These are phyloP conservation scores for Sarcoramphus papa DNA, from an alignment of 2,797 vertebrate species.

Conservation along the genomic window DNA sequence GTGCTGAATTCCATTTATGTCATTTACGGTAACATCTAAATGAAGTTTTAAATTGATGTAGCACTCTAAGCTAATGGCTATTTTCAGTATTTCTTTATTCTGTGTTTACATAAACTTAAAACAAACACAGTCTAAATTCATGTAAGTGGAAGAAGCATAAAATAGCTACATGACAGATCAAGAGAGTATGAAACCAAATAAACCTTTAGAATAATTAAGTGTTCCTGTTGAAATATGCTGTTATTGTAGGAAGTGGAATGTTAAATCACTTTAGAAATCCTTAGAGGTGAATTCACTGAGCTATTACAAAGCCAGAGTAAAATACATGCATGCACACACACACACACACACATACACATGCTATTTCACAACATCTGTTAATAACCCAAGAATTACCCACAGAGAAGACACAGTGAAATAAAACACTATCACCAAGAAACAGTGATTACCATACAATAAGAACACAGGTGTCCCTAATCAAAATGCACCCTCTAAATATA, in stretches of 20 bases:
- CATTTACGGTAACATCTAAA: not conserved
- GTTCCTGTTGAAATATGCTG: not conserved
- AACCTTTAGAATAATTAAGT: constrained; percentile 24
- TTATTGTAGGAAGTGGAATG: constrained; percentile 23
- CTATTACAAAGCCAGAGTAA: not conserved
- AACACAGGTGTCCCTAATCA: not conserved
- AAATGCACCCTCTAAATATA: not conserved
- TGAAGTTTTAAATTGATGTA: not conserved
- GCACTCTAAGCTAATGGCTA: not conserved
- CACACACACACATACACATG: rapidly evolving
- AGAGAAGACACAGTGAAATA: not conserved
- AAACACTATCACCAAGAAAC: not conserved
- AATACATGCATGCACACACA: not conserved
- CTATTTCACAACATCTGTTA: not conserved
- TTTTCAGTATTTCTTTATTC: not conserved
- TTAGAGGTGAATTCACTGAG: not conserved
- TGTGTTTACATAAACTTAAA: constrained; percentile 4
- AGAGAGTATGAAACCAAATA: constrained; percentile 13
- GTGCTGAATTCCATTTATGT: not conserved
- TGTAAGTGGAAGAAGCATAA: not conserved
- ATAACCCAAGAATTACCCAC: not conserved
- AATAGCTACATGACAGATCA: constrained; percentile 3
- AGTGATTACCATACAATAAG: not conserved
- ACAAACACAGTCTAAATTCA: not conserved
- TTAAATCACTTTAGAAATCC: not conserved